Conservation (phyloP, 1,140 invertebrate species). For the Sycobia sp. region DNA sequence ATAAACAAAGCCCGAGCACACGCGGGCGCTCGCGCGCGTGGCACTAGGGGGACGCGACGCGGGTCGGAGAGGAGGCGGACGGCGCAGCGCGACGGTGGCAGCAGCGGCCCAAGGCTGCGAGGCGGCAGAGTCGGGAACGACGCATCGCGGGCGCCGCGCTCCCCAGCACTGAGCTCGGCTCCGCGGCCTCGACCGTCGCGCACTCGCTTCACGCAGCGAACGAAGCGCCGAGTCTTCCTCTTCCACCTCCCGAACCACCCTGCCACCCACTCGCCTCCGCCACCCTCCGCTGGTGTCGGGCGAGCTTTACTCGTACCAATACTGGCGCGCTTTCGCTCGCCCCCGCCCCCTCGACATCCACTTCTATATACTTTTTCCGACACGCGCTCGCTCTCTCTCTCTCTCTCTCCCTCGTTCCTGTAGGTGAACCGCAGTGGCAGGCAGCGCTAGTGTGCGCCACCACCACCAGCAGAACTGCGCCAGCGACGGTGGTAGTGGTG, state of each 20-base stretch:
- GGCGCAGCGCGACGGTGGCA: background rate
- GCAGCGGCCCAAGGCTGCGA: background rate
- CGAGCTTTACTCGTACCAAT: too few species aligned
- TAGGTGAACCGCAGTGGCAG: background rate
- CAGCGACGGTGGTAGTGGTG: too few species aligned
- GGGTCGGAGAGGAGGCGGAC: too few species aligned
- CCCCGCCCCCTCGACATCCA: constrained; percentile 10
- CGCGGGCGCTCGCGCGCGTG: too few species aligned
- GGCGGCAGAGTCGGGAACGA: constrained; percentile 42
- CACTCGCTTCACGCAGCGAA: constrained; percentile 57
- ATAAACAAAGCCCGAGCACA: too few species aligned
- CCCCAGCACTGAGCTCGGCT: constrained; percentile 57
- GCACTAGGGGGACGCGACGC: too few species aligned
- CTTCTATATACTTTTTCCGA: too few species aligned
- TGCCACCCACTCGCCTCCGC: constrained; percentile 21
- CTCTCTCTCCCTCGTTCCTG: constrained; percentile 18
- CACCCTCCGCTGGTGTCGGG: too few species aligned
- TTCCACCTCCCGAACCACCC: constrained; percentile 37
- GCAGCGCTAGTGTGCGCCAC: constrained; percentile 8
- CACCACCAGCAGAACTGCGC: constrained; percentile 23
- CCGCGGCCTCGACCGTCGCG: constrained; percentile 56
- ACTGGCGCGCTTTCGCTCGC: too few species aligned
- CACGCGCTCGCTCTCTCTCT: constrained; percentile 25
- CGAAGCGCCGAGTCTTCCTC: constrained; percentile 44
- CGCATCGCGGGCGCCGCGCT: constrained; percentile 59